These are phyloP conservation scores for Hippocampus barbouri DNA, from an alignment of 2,113 vertebrate species.

Conservation along the genomic window DNA sequence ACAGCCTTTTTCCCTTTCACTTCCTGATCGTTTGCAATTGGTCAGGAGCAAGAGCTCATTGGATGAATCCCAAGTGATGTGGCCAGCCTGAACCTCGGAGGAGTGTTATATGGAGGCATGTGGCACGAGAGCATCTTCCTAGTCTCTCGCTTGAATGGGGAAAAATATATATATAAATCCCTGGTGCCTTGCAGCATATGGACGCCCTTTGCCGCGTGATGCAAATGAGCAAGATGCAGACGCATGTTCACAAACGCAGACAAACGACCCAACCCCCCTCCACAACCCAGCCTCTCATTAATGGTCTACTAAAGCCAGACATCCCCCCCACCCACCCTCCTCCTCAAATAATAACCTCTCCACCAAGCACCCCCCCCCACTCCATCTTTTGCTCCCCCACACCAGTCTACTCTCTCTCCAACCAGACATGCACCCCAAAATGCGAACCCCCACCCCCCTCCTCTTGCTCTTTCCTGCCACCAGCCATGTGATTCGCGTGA, in stretches of 20 bases:
- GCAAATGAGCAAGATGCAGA: conserved; percentile 65
- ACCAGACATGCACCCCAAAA: conserved; percentile 58
- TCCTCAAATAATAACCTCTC: conserved; percentile 63
- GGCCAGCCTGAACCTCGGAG: conserved; percentile 31
- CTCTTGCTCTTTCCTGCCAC: conserved; percentile 30
- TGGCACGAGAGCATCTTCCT: conserved; percentile 5
- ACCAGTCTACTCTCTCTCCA: conserved; percentile 59
- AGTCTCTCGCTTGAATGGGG: not conserved
- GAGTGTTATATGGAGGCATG: conserved; percentile 43
- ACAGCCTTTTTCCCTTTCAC: conserved; percentile 49
- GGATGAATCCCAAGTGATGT: conserved; percentile 43
- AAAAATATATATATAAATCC: conserved; percentile 2
- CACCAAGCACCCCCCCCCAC: conserved; percentile 39
- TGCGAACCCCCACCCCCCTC: conserved; percentile 7
- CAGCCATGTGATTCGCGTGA: conserved; percentile 61
- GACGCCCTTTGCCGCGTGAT: conserved; percentile 54
- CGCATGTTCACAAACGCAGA: conserved; percentile 67
- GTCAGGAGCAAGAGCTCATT: conserved; percentile 37
- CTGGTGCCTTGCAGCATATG: conserved; percentile 60
- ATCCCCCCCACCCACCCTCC: conserved; percentile 17
- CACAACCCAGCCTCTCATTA: conserved; percentile 54
- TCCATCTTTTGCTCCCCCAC: conserved; percentile 50
- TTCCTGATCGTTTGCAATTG: conserved; percentile 56
- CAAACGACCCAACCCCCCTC: conserved; percentile 50
- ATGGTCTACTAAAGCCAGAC: conserved; percentile 62